Percentiles rank a stretch among this genome's conserved stretches.
Conservation (phyloP, 2,797 vertebrate species). For the Emys orbicularis region DNA sequence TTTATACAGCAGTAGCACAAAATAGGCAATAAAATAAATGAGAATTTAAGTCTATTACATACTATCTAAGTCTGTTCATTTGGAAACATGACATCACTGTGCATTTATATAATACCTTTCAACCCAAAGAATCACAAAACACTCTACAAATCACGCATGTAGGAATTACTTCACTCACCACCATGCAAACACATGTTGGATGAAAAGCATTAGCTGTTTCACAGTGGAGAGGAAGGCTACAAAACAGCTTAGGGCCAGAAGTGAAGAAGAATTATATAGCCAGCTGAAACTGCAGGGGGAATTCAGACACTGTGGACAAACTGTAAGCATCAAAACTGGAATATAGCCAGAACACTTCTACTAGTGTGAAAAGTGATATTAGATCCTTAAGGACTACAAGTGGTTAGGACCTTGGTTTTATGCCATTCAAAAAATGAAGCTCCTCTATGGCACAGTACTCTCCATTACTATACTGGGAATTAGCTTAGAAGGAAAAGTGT, state of each 20-base stretch:
- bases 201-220: constrained; percentile 42
- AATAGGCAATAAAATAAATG: constrained; percentile 36
- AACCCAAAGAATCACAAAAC: constrained; percentile 53
- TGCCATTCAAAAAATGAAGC: background rate
- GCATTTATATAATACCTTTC: constrained; percentile 27
- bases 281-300: background rate
- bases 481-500: background rate
- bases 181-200: constrained; percentile 41
- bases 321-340: background rate
- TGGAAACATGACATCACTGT: constrained; percentile 43
- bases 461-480: background rate
- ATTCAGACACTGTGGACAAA: background rate
- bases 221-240: constrained; percentile 13
- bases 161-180: constrained; percentile 41
- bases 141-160: constrained; percentile 45
- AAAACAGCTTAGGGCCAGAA: background rate
- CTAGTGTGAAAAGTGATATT: background rate
- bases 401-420: background rate
- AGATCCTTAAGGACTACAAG: background rate
- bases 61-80: constrained; percentile 57
- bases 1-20: constrained; percentile 59
- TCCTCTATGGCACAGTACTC: background rate
- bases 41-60: constrained; percentile 68
- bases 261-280: constrained; percentile 4
- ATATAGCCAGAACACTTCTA: background rate